Base-by-base conservation (phyloP, 2,888 invertebrate genomes). In the Hyposoter didymator region DNA sequence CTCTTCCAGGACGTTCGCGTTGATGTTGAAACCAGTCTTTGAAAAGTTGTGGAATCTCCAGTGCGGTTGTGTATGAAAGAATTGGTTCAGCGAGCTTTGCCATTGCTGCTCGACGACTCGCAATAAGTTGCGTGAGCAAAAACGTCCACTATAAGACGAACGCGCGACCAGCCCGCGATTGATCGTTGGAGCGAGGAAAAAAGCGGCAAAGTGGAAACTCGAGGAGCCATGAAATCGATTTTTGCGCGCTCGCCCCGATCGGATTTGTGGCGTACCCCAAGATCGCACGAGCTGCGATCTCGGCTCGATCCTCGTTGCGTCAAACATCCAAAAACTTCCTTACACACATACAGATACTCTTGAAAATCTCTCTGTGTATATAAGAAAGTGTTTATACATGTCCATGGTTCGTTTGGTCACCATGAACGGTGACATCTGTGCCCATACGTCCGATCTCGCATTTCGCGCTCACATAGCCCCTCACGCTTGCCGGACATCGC, bases 211-310 rank as follows among this genome's bases (percentile, higher is more conserved):
- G 87, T 88, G 87, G 79, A 89, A 88, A 90, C 87, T 89, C 90
- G 88, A 89, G 87, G 88, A 82, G 87, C 89, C 90, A 89, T 90
- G 89, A 90, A 90, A 90, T 90, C 90, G 89, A 90, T 90, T 90
- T 89, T 84, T 89, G 85, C 88, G 86, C 89, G 82, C 85, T 85
- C 81, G 74, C 75, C 49, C 69, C 86, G 89, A 89, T 89, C 90
- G 87, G 87, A 89, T 88, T 88, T 88, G 84, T 79, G 88, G 81
- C 83, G 67, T 67, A 74, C 62, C 70, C 39, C 35, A 66, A 49
- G 49, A 45, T 32, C 64, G 73, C 64, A 35, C 62, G 35, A n/a
- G 59, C 32, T 49, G 19, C 45, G 67, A 22, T 19, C 72, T 39
- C 22, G n/a, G 5, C 55, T 12, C 79, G 78, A 67, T 70, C 78